A percentile compares a stretch with the other conserved stretches of the same genome.
phyloP scores from a whole-genome alignment of 2,113 vertebrate genomes.

The Otis tarda region DNA sequence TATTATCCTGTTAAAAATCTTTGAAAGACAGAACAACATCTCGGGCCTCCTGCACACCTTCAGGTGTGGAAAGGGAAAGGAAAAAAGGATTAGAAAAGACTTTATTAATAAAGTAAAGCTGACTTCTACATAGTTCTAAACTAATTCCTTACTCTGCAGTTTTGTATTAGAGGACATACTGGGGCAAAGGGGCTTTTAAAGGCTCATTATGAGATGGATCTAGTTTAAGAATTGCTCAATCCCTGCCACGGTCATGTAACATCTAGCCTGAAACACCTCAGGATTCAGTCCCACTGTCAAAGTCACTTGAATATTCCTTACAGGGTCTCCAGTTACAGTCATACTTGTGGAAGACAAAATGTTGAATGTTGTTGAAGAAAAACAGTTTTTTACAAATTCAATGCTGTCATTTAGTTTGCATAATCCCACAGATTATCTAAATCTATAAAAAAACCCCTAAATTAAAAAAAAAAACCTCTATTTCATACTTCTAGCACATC shows the following conservation, averaged over 20 bases:
- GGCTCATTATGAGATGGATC: background rate
- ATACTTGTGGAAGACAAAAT: background rate
- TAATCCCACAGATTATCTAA: background rate
- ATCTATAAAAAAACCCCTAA: background rate
- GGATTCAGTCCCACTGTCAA: background rate
- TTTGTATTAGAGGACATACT: background rate
- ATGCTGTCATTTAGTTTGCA: rapidly evolving
- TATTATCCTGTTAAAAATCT: background rate
- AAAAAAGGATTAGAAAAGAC: background rate
- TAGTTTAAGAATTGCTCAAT: background rate
- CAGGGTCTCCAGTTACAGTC: background rate
- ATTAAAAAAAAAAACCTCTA: background rate
- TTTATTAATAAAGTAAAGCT: background rate
- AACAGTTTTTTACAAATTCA: background rate
- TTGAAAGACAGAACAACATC: background rate
- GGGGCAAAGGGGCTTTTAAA: background rate
- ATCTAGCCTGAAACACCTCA: background rate
- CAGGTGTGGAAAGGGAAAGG: background rate
- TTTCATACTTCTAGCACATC: background rate
- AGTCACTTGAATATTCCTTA: background rate
- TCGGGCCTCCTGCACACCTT: background rate
- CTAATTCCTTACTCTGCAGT: background rate
- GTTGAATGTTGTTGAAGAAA: background rate
- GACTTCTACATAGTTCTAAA: background rate
- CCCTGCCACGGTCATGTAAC: rapidly evolving